Percentiles rank a stretch among this genome's conserved stretches.
phyloP scores from a whole-genome alignment of 1,140 invertebrate genomes.

The Pseudomyrmex sp. region DNA sequence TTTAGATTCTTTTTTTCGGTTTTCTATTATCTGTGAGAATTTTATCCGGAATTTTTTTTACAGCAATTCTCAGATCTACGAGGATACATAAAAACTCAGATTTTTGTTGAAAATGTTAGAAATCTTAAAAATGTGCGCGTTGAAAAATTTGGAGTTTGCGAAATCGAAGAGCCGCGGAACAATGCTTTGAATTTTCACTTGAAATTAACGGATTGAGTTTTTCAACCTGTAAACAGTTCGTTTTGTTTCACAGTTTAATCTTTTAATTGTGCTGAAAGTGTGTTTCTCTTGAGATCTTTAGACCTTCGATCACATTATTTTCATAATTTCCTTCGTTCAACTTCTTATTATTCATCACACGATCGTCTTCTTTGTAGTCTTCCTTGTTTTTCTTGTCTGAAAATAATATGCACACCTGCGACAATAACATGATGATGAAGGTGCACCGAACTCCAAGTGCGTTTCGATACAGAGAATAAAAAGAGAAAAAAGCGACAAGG shows the following conservation, averaged over 20 bases:
- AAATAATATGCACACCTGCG: conserved; percentile 63
- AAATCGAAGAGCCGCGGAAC: background rate
- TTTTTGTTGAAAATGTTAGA: background rate
- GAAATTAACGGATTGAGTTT: background rate
- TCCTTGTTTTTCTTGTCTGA: conserved; percentile 37
- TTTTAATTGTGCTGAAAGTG: background rate
- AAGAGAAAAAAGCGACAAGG: background rate
- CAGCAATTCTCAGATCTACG: background rate
- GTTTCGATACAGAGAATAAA: conserved; percentile 41
- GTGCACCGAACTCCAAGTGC: conserved; percentile 69
- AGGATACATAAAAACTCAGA: background rate
- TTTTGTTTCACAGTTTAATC: background rate
- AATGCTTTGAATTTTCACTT: background rate
- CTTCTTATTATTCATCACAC: conserved; percentile 11
- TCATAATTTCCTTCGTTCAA: background rate
- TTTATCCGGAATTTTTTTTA: background rate
- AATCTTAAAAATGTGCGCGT: background rate
- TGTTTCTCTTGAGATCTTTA: background rate
- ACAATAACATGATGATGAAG: conserved; percentile 64
- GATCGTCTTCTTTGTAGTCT: background rate
- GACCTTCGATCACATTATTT: no score
- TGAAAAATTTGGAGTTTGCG: background rate
- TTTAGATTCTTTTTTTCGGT: background rate
- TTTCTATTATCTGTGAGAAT: conserved; percentile 5
- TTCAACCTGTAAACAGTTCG: background rate